Evolutionary conservation across 2,797 vertebrate species (phyloP).

Genomic region (Clamator glandarius): DNA sequence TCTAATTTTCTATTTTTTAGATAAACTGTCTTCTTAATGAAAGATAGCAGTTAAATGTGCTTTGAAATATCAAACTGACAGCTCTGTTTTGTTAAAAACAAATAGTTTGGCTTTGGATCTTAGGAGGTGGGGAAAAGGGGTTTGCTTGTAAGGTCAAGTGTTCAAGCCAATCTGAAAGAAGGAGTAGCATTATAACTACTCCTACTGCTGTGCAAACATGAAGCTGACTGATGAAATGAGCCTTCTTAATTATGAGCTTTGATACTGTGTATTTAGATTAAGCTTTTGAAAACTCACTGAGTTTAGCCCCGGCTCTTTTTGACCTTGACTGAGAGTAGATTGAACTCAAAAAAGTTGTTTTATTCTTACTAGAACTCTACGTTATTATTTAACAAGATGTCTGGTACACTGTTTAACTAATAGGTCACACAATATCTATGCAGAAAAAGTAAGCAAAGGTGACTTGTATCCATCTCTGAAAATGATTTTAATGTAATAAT

Average conservation of each 20-base stretch:
- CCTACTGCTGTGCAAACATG: conserved; percentile 24
- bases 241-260: conserved; percentile 11
- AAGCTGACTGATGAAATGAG: conserved; percentile 35
- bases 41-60: conserved; percentile 9
- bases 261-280: background rate
- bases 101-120: conserved; percentile 25
- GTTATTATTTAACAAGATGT: conserved; percentile 4
- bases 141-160: conserved; percentile 55
- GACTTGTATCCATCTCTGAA: background rate
- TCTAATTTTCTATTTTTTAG: background rate
- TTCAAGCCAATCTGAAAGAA: conserved; percentile 64
- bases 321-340: conserved; percentile 15
- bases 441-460: background rate
- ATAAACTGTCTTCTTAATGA: conserved; percentile 5
- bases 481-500: background rate
- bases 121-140: background rate
- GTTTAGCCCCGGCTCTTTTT: conserved; percentile 1
- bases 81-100: conserved; percentile 48
- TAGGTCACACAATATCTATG: background rate
- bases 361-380: background rate
- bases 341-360: conserved; percentile 14
- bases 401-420: background rate
- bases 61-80: conserved; percentile 33
- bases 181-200: conserved; percentile 35
- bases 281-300: conserved; percentile 2